phyloP scores from a whole-genome alignment of 2,888 invertebrate genomes.

The Syritta pipiens region DNA sequence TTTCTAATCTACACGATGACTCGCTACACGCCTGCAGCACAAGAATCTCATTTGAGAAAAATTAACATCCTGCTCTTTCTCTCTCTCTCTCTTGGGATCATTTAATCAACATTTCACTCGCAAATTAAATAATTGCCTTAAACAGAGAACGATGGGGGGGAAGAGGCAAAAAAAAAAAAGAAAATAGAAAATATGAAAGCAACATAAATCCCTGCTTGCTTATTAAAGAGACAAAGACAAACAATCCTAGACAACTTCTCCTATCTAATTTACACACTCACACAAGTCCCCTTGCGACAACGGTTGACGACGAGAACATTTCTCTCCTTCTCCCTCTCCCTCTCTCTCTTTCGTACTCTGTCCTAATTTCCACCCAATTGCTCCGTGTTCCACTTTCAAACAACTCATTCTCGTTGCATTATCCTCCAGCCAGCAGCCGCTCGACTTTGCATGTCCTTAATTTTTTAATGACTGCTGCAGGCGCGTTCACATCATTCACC shows the following conservation, averaged over 20 bases:
- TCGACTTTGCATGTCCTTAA: constrained; percentile 69
- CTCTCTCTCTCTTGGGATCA: too few species aligned
- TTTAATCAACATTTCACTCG: too few species aligned
- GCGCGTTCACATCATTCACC: constrained; percentile 66
- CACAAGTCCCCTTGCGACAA: too few species aligned
- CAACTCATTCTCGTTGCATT: constrained; percentile 58
- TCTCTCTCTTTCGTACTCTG: constrained; percentile 32
- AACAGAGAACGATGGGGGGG: too few species aligned
- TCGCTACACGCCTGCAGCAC: too few species aligned
- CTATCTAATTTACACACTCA: constrained; percentile 35
- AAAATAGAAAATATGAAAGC: too few species aligned
- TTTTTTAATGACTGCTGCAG: constrained; percentile 68
- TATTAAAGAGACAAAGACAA: constrained; percentile 8
- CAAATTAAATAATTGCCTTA: too few species aligned
- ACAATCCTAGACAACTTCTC: constrained; percentile 21
- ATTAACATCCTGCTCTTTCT: too few species aligned
- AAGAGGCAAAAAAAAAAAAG: too few species aligned
- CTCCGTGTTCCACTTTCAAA: constrained; percentile 62
- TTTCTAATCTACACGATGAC: too few species aligned
- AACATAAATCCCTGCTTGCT: not conserved
- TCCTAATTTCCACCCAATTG: constrained; percentile 66
- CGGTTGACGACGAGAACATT: not conserved
- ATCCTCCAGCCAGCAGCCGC: constrained; percentile 63
- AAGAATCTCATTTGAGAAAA: too few species aligned
- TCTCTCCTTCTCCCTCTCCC: too few species aligned